A percentile compares a stretch with the other conserved stretches of the same genome.
These are phyloP conservation scores for Meliscaeva auricollis DNA, from an alignment of 2,888 invertebrate genomes.

Conservation along the genomic window DNA sequence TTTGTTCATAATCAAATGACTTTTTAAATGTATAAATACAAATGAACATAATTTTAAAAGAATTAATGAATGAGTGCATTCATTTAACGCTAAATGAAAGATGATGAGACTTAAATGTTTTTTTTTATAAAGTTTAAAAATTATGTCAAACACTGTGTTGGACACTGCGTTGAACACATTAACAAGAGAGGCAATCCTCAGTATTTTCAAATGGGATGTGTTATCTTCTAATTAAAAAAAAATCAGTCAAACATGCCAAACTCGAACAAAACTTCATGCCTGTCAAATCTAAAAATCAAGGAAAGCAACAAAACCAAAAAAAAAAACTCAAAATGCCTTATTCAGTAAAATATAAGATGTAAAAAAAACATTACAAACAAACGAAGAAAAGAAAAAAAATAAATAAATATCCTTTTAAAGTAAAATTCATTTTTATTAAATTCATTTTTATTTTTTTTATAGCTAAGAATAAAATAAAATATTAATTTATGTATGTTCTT, in stretches of 20 bases:
- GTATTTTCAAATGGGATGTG: background rate
- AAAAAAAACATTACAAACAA: conserved; percentile 31
- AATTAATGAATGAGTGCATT: background rate
- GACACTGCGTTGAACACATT: no score
- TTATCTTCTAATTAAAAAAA: background rate
- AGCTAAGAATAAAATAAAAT: conserved; percentile 71
- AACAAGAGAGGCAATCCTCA: no score
- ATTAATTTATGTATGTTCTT: conserved; percentile 65
- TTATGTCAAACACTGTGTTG: no score
- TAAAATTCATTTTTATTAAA: conserved; percentile 72
- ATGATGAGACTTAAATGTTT: background rate
- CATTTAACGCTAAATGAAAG: background rate
- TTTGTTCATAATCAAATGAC: background rate
- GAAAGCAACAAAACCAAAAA: conserved; percentile 29
- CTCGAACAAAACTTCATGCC: conserved; percentile 57
- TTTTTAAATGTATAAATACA: background rate
- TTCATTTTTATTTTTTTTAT: conserved; percentile 63
- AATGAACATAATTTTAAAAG: background rate
- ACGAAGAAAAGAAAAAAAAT: conserved; percentile 37
- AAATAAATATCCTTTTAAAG: conserved; percentile 60
- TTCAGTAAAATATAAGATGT: background rate
- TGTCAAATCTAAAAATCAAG: conserved; percentile 35
- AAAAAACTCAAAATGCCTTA: conserved; percentile 17
- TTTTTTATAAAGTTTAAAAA: no score
- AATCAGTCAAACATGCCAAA: conserved; percentile 44